A percentile compares a stretch with the other conserved stretches of the same genome.
phyloP scores from a whole-genome alignment of 2,888 invertebrate genomes.

The Tachystola acroxantha region DNA sequence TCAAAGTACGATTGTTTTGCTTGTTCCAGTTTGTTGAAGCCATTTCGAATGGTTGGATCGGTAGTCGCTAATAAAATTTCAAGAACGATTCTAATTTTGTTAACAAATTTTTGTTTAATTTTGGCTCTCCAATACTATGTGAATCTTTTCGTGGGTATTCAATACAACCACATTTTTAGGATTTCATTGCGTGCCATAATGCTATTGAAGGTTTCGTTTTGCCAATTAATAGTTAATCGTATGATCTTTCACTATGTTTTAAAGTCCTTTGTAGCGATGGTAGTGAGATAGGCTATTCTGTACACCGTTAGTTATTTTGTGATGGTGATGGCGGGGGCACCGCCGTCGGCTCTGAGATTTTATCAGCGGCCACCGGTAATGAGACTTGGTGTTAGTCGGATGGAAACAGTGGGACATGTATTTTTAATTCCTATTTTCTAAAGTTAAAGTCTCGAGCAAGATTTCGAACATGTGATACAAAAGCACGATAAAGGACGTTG shows the following conservation, averaged over 20 bases:
- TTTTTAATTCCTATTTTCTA: slow-evolving; percentile 40
- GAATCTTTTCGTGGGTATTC: slow-evolving; percentile 12
- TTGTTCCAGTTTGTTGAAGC: not conserved
- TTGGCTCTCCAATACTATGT: slow-evolving; percentile 10
- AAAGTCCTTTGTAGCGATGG: slow-evolving; percentile 14
- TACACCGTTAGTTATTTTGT: slow-evolving; percentile 38
- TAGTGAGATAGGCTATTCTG: slow-evolving; percentile 26
- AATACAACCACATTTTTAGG: slow-evolving; percentile 23
- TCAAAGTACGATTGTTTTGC: slow-evolving; percentile 24
- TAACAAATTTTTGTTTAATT: not conserved
- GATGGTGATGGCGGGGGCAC: slow-evolving; percentile 39
- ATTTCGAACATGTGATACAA: slow-evolving; percentile 18
- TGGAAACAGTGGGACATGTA: slow-evolving; percentile 49
- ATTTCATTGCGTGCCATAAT: slow-evolving; percentile 3
- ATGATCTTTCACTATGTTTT: slow-evolving; percentile 7
- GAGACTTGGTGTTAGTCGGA: slow-evolving; percentile 58
- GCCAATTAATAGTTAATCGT: slow-evolving; percentile 3
- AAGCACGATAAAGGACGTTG: slow-evolving; percentile 15
- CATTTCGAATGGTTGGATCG: no score
- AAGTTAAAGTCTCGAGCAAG: slow-evolving; percentile 21
- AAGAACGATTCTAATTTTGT: no score
- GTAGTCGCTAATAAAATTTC: no score
- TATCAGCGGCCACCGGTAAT: slow-evolving; percentile 59
- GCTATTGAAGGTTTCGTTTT: not conserved
- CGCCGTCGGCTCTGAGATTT: slow-evolving; percentile 49